Conservation (phyloP, 2,888 invertebrate species). For the Hyppa rectilinea region DNA sequence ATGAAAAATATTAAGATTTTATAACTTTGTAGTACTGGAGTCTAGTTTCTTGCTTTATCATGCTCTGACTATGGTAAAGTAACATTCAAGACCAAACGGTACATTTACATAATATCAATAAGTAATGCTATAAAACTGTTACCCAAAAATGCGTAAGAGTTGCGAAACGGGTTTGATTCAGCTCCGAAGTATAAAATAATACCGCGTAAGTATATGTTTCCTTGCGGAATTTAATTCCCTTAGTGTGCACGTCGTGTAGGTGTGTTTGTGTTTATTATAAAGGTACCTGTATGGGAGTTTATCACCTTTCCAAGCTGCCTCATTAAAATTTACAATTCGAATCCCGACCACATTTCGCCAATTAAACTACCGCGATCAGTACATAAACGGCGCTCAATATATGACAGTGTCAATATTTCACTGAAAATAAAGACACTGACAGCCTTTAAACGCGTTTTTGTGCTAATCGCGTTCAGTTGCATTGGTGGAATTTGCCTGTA, state of each 20-base stretch:
- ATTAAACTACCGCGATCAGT: too few relatives aligned
- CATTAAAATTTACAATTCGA: conserved; percentile 60
- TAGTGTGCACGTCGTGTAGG: conserved; percentile 31
- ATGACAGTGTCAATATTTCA: too few relatives aligned
- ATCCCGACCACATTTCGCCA: conserved; percentile 39
- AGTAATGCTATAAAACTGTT: conserved; percentile 21
- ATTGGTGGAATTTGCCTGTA: too few relatives aligned
- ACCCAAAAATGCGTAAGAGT: conserved; percentile 21
- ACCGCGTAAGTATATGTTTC: conserved; percentile 15
- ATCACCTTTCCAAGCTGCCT: conserved; percentile 48
- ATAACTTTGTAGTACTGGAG: background rate
- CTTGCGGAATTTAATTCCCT: conserved; percentile 20
- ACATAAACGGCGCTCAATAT: too few relatives aligned
- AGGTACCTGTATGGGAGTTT: conserved; percentile 30
- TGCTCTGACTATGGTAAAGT: background rate
- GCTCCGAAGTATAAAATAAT: conserved; percentile 29
- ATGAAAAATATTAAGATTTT: background rate
- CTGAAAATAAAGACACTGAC: too few relatives aligned
- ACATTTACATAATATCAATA: conserved; percentile 41
- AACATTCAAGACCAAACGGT: conserved; percentile 24
- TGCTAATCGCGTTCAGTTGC: too few relatives aligned
- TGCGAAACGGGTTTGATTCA: conserved; percentile 38
- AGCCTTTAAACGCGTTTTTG: too few relatives aligned
- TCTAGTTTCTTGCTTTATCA: background rate
- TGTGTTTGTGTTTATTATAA: conserved; percentile 16